Evolutionary conservation across 2,888 invertebrate species (phyloP), one percentile per base, ranked within the genome.

Genomic region (Amphipyra berbera): DNA sequence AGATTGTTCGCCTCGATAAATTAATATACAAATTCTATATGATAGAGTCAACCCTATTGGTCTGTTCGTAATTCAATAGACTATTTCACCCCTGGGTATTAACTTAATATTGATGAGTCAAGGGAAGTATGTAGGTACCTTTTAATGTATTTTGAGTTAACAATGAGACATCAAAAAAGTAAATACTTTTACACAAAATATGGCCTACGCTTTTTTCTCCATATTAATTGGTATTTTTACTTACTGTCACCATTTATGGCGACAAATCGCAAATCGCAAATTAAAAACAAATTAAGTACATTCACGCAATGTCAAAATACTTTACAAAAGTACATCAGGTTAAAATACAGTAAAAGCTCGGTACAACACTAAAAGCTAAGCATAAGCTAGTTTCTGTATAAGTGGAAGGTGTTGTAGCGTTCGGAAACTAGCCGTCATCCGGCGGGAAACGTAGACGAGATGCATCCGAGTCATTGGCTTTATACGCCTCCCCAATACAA

Each of bases 341-440:
- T 21, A 3, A 3, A 21, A 21, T 2, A 21, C 21, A 21, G 21
- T 21, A 3, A 1, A 21, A 1, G 21, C 21, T 21, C 21, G 21
- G 3, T 21, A 21, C 21, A 21, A 3, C 21, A 21, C 21, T 21
- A 21, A 21, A 21, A 21, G 21, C 21, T 21, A 21, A 21, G 21
- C 9, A 41, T 54, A 45, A 30, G 35, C 8, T 21, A 33, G 42
- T 33, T 47, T 61, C 12, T 35, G 35, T 21, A 21, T 59, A 61
- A 60, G 52, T 64, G 59, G 50, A 63, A 63, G 57, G 72, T 66
- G 71, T 69, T 60, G 64, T 61, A 65, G 59, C 64, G 58, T 73
- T 67, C 76, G 82, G 80, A 83, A 83, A 78, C 76, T 69, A 69
- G 58, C 61, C 52, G 63, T 50, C 71, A 81, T 82, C 80, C 83